These are phyloP conservation scores for Drosophila sucinea DNA, from an alignment of 1,140 invertebrate species.

Conservation along the genomic window DNA sequence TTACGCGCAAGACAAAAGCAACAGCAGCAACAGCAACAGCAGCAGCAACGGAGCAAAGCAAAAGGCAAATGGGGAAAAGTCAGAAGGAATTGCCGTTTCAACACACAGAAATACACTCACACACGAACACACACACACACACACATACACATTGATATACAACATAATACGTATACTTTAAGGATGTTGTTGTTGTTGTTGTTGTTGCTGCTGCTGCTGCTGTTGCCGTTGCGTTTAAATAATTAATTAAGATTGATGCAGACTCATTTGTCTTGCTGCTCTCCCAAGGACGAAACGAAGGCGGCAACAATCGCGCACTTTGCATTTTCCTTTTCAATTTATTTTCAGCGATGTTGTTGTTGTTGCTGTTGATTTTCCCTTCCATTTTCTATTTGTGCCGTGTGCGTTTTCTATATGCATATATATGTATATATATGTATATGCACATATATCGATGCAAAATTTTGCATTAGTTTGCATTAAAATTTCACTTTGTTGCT, in stretches of 20 bases:
- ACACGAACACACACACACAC: background rate
- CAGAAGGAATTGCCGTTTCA: constrained; percentile 21
- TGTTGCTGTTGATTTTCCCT: constrained; percentile 16
- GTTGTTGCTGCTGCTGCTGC: constrained; percentile 64
- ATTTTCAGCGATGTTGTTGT: constrained; percentile 50
- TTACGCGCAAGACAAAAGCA: constrained; percentile 70
- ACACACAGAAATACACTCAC: too few relatives aligned
- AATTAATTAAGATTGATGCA: constrained; percentile 82
- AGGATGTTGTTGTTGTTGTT: constrained; percentile 43
- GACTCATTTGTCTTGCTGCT: constrained; percentile 78
- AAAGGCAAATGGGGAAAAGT: constrained; percentile 36
- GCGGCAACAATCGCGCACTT: constrained; percentile 47
- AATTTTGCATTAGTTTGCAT: constrained; percentile 80
- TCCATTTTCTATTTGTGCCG: constrained; percentile 13
- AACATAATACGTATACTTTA: constrained; percentile 48
- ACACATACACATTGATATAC: background rate
- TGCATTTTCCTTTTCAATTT: constrained; percentile 81
- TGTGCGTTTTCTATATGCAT: constrained; percentile 20
- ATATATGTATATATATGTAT: constrained; percentile 14
- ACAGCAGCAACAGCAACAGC: constrained; percentile 46
- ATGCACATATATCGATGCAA: constrained; percentile 70
- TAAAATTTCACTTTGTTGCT: constrained; percentile 80
- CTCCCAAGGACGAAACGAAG: constrained; percentile 50
- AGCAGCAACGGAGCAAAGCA: constrained; percentile 43
- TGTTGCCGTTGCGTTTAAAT: constrained; percentile 80